Percentiles rank a stretch among this genome's conserved stretches.
phyloP scores from a whole-genome alignment of 1,140 invertebrate genomes.

The Drosophila truncata region DNA sequence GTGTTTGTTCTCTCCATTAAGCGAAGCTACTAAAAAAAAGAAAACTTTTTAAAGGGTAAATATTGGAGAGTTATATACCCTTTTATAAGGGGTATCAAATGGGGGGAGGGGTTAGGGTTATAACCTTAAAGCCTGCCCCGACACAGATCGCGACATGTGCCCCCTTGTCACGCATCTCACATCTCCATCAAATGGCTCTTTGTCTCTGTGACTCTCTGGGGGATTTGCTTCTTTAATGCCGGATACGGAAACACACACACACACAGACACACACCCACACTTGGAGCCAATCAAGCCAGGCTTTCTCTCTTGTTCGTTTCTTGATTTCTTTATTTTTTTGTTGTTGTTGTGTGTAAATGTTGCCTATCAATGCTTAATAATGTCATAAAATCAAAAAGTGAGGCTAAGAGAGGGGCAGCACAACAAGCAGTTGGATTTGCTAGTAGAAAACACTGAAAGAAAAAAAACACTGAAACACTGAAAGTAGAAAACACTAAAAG shows the following conservation, averaged over 20 bases:
- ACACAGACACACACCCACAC: neutral
- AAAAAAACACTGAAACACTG: constrained; percentile 13
- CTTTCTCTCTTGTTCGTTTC: constrained; percentile 8
- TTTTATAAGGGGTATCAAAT: neutral
- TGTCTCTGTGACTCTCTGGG: constrained; percentile 30
- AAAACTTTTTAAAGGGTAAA: constrained; percentile 6
- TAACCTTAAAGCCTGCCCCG: constrained; percentile 4
- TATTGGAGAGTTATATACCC: neutral
- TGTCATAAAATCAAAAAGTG: constrained; percentile 65
- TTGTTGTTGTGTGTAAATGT: constrained; percentile 37
- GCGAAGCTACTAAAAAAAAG: neutral
- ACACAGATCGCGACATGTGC: constrained; percentile 9
- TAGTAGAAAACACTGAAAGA: neutral
- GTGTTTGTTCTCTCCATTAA: constrained; percentile 5
- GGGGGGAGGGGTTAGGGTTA: neutral
- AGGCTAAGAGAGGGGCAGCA: constrained; percentile 5
- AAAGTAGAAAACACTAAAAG: neutral
- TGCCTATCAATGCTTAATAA: constrained; percentile 74
- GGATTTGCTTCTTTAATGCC: constrained; percentile 35
- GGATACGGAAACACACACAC: constrained; percentile 32
- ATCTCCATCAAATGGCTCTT: constrained; percentile 27
- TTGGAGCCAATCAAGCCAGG: constrained; percentile 30
- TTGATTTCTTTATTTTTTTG: neutral
- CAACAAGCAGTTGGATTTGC: constrained; percentile 37
- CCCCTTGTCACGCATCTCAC: constrained; percentile 5